Base-by-base conservation (phyloP, 2,888 invertebrate genomes). In the Platycheirus albimanus region DNA sequence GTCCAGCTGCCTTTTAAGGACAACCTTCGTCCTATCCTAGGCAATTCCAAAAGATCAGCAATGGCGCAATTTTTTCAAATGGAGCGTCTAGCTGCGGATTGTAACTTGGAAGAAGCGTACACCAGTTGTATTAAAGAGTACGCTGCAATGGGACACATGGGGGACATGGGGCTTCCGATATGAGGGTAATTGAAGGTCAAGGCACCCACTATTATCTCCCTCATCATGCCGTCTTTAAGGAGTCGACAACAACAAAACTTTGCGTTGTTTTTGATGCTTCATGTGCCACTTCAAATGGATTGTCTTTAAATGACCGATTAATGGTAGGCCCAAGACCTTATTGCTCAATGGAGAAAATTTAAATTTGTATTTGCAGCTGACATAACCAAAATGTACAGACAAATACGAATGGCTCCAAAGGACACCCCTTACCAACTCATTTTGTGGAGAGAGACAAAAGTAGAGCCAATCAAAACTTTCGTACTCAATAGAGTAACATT, bases 31-130 rank as follows among this genome's bases (percentile, higher is more conserved):
- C 58, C 38, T 2, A 30, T 10, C 19, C 51, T 49, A 3, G 70
- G 61, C 0, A 33, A 71, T 19, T 71, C 51, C 3, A 61, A 33
- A n/a, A 43, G 38, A 6, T 38, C 52, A 30, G 67, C 66, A 4
- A 52, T 66, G 66, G 66, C 66, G 7, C 8, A 36, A 19, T 43
- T 41, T 17, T 67, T 43, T 52, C 67, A 67, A 33, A 20, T 47
- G 1, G 63, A 47, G 24, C 28, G 30, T 4, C 8, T 63, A 0
- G 38, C 52, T 11, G n/a, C 13, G 1, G 5, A 54, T 0, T 17
- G 30, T 10, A 36, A 38, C 11, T 3, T 67, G 17, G 33, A 36
- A 1, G 51, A 61, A 10, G 41, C 36, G 10, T 56, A 54, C 6
- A 15, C 19, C 0, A 41, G n/a, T 1, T 71, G 67, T 13, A 52